phyloP scores from a whole-genome alignment of 2,113 vertebrate species.

The Acrocephalus arundinaceus region DNA sequence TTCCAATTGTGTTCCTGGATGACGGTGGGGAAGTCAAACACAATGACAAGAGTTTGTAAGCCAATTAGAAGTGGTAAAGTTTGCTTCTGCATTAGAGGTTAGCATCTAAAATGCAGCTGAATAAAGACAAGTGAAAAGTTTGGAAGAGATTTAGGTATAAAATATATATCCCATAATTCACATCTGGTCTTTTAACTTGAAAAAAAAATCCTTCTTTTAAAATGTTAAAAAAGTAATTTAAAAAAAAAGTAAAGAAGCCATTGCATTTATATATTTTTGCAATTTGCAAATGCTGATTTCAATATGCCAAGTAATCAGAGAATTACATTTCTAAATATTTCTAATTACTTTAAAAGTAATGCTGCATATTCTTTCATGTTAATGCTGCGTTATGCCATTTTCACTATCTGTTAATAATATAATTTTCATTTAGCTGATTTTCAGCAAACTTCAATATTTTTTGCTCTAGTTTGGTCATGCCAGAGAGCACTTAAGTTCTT shows the following conservation, averaged over 20 bases:
- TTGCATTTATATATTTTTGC: background rate
- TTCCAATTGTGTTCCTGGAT: background rate
- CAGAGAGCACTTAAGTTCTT: background rate
- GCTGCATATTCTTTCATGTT: background rate
- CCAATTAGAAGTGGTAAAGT: background rate
- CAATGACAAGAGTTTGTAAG: background rate
- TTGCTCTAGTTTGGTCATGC: background rate
- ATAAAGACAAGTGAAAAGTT: background rate
- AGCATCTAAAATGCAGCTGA: background rate
- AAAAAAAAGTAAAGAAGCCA: background rate
- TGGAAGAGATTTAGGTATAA: background rate
- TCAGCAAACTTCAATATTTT: background rate
- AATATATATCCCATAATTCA: background rate
- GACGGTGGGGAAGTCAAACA: background rate
- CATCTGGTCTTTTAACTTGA: background rate
- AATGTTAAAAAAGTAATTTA: background rate
- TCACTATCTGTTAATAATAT: background rate
- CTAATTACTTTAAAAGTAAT: background rate
- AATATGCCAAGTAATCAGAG: background rate
- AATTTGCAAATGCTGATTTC: background rate
- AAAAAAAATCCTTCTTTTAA: background rate
- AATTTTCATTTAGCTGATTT: background rate
- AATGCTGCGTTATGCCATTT: background rate
- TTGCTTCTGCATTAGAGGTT: background rate
- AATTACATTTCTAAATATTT: background rate